These are phyloP conservation scores for Acanthopleura granulata DNA, from an alignment of 2,888 invertebrate species.

Conservation along the genomic window DNA sequence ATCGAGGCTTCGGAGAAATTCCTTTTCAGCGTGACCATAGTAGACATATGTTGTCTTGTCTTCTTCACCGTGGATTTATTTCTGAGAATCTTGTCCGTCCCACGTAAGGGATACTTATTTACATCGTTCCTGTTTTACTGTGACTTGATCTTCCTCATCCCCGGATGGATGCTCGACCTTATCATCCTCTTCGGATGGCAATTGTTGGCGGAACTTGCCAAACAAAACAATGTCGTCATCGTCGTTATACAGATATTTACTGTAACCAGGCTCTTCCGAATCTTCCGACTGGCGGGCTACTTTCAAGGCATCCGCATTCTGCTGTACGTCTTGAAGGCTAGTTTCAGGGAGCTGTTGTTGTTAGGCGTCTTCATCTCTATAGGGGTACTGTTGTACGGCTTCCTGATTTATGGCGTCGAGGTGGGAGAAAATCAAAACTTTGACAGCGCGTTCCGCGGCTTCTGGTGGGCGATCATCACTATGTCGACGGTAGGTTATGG, in stretches of 20 bases:
- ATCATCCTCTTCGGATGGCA: not conserved
- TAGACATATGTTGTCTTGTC: not conserved
- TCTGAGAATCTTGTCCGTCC: not conserved
- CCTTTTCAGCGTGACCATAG: not conserved
- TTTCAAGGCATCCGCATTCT: slow-evolving; percentile 1
- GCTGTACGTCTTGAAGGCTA: slow-evolving; percentile 14
- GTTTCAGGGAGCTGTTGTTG: not conserved
- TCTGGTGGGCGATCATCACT: slow-evolving; percentile 14
- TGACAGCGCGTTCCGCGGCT: slow-evolving; percentile 1
- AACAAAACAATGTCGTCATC: not conserved
- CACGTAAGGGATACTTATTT: not conserved
- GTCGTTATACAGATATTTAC: not conserved
- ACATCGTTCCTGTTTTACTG: not conserved
- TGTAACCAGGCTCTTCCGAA: not conserved
- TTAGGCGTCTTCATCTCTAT: not conserved
- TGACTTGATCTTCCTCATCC: not conserved
- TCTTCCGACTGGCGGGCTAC: not conserved
- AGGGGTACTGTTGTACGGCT: not conserved
- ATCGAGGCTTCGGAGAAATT: not conserved
- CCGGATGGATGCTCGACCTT: slow-evolving; percentile 3
- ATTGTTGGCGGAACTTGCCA: not conserved
- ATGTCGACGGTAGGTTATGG: slow-evolving; percentile 13
- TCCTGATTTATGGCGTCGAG: not conserved
- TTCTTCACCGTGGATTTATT: slow-evolving; percentile 2
- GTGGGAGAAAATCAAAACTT: not conserved